Evolutionary conservation across 2,797 vertebrate species (phyloP).

Genomic region (Onychomys torridus): DNA sequence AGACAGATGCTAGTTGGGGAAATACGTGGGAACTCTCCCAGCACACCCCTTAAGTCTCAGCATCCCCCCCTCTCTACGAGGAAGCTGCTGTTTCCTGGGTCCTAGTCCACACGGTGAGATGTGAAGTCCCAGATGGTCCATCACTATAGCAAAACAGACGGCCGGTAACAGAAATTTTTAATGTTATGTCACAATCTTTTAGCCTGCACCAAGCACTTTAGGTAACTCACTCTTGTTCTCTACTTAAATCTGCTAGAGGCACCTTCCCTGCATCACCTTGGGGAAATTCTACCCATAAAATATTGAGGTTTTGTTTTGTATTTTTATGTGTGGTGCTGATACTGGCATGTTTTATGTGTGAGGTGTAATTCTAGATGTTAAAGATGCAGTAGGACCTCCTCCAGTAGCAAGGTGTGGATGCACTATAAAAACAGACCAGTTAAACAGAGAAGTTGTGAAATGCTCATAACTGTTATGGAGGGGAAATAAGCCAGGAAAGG

Average conservation of each 20-base stretch:
- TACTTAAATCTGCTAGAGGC: background rate
- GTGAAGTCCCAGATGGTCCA: background rate
- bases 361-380: background rate
- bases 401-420: background rate
- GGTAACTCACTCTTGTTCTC: background rate
- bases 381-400: background rate
- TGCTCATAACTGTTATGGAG: background rate
- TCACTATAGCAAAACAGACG: background rate
- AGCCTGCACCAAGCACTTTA: constrained; percentile 1
- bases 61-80: background rate
- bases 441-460: background rate
- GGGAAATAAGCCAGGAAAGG: background rate
- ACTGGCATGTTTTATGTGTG: background rate
- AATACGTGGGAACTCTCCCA: background rate
- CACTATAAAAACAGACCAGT: background rate
- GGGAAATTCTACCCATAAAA: background rate
- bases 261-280: background rate
- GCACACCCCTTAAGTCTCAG: background rate
- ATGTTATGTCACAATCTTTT: background rate
- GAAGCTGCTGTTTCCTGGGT: background rate
- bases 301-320: background rate
- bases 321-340: background rate
- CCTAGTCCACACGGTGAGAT: background rate
- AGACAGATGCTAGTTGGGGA: background rate
- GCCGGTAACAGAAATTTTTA: constrained; percentile 11